Base-by-base conservation (phyloP, 2,113 vertebrate species). In the Dipodomys merriami region DNA sequence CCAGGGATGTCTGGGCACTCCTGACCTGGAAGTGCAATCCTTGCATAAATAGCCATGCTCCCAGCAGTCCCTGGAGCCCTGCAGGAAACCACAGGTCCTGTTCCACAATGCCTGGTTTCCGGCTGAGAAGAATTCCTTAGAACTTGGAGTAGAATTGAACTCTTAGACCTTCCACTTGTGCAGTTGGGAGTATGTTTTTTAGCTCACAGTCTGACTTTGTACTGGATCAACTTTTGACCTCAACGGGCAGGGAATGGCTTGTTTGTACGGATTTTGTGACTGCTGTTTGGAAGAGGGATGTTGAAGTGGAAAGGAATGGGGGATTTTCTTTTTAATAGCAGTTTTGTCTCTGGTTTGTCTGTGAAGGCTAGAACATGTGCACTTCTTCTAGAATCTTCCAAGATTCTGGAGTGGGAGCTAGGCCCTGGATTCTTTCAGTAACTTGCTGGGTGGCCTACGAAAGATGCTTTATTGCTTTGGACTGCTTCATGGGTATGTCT, bases 41-140 rank as follows among this genome's bases (percentile, higher is more conserved):
- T n/a, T 44, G 78, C 62, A n/a, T 90, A 69, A 88, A 64, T 15
- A 82, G 23, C 86, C 68, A 85, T 57, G 39, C 22, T 69, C 91
- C 44, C 60, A 73, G 77, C 19, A 39, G 69, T 90, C 76, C 96
- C 83, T 93, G 76, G 80, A 94, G 91, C 90, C 78, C 15, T 69
- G 27, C 85, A 96, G 97, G 98, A 98, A 98, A 19, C 11, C 2
- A 13, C 83, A 0, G 0, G 94, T 91, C 93, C 96, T 87, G 94
- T 92, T 44, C 96, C 96, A 97, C 97, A 98, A 97, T 97, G 79
- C 97, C 90, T 65, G 0, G 72, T 96, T 98, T 98, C 98, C 97
- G 96, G 96, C 85, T 83, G 90, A 86, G 88, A 68, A 95, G 73
- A 91, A 94, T 87, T 95, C 95, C 94, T 96, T 29, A n/a, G 94